phyloP scores from a whole-genome alignment of 2,888 invertebrate genomes.

The Heteropelma amictum region DNA sequence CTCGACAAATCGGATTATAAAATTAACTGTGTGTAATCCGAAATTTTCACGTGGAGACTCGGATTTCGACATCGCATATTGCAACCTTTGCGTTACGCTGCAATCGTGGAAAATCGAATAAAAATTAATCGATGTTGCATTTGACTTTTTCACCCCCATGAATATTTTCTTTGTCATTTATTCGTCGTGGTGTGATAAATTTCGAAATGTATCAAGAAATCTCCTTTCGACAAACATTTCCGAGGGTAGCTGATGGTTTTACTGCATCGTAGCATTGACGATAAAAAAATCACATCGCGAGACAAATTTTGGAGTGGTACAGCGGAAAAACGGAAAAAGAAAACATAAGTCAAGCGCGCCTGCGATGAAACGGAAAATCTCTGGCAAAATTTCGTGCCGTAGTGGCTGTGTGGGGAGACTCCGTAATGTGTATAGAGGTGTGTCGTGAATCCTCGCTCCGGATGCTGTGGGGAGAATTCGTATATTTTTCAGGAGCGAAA shows the following conservation, averaged over 20 bases:
- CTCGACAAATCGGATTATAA: slow-evolving; percentile 68
- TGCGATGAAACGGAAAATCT: slow-evolving; percentile 18
- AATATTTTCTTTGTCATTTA: too few relatives aligned
- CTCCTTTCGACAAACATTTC: too few relatives aligned
- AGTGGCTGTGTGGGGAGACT: background rate
- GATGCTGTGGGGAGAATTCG: slow-evolving; percentile 33
- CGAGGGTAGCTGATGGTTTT: too few relatives aligned
- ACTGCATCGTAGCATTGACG: too few relatives aligned
- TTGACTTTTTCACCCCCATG: too few relatives aligned
- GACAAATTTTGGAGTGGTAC: background rate
- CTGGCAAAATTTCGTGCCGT: too few relatives aligned
- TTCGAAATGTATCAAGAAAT: too few relatives aligned
- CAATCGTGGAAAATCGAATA: too few relatives aligned
- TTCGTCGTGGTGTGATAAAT: too few relatives aligned
- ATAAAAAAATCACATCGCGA: background rate
- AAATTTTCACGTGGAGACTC: slow-evolving; percentile 40
- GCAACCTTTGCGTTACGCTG: too few relatives aligned
- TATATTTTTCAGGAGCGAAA: slow-evolving; percentile 28
- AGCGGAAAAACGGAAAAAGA: background rate
- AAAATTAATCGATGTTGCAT: too few relatives aligned
- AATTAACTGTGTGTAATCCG: slow-evolving; percentile 70
- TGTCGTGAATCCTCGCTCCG: slow-evolving; percentile 29
- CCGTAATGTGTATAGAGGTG: slow-evolving; percentile 37
- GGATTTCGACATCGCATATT: background rate
- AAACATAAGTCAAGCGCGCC: background rate